These are phyloP conservation scores for Acestrorhynchus altus DNA, from an alignment of 2,797 vertebrate genomes.

Conservation along the genomic window DNA sequence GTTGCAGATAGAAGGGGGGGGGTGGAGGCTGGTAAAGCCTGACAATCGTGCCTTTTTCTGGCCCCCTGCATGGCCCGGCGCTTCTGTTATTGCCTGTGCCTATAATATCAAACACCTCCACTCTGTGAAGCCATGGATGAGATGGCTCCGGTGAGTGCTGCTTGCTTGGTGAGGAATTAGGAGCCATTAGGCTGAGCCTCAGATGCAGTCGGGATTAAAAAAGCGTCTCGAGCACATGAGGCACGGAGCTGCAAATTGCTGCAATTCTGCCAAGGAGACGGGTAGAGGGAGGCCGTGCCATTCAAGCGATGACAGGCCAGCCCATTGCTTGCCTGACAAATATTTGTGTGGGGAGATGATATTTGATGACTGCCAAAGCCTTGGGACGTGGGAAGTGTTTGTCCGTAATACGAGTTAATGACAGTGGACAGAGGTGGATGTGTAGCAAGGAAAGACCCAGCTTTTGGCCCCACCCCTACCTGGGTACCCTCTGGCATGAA, in stretches of 20 bases:
- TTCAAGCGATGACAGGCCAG: slow-evolving; percentile 38
- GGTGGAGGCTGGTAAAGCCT: slow-evolving; percentile 52
- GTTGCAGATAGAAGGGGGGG: slow-evolving; percentile 44
- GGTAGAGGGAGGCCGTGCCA: background rate
- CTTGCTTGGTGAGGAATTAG: slow-evolving; percentile 54
- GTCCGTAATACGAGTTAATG: slow-evolving; percentile 42
- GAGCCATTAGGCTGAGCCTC: slow-evolving; percentile 49
- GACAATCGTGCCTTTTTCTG: slow-evolving; percentile 41
- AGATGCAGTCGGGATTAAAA: slow-evolving; percentile 62
- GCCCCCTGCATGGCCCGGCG: slow-evolving; percentile 38
- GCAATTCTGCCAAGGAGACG: slow-evolving; percentile 49
- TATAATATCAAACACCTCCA: slow-evolving; percentile 43
- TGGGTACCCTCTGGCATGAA: background rate
- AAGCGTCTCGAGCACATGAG: slow-evolving; percentile 44
- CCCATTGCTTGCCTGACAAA: slow-evolving; percentile 46
- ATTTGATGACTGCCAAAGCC: slow-evolving; percentile 36
- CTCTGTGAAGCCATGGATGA: slow-evolving; percentile 13
- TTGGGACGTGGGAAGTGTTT: slow-evolving; percentile 17
- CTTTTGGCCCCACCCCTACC: background rate
- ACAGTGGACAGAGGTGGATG: slow-evolving; percentile 3
- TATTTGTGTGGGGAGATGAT: slow-evolving; percentile 50
- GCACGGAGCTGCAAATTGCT: slow-evolving; percentile 61
- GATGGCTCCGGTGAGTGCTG: background rate
- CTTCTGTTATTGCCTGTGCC: slow-evolving; percentile 46
- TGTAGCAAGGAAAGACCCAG: background rate